phyloP scores from a whole-genome alignment of 2,888 invertebrate genomes.

The Petrolisthes manimaculis region DNA sequence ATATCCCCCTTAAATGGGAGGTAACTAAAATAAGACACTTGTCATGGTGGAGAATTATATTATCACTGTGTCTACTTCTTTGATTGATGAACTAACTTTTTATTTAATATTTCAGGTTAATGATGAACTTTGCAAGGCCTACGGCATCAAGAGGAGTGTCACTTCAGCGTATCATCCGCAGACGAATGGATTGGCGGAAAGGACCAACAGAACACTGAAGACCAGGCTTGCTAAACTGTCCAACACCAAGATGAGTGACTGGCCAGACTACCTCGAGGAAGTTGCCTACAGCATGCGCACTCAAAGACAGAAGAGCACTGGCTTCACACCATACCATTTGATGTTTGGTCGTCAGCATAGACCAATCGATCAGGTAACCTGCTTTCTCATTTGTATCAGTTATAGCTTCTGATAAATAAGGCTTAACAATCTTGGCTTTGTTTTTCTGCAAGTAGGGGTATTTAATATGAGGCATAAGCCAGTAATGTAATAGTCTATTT shows the following conservation, averaged over 20 bases:
- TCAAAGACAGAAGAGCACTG: no score
- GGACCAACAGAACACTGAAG: conserved; percentile 9
- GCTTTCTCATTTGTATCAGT: no score
- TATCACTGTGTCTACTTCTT: no score
- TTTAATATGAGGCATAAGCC: no score
- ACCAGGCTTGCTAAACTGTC: background rate
- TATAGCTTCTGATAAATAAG: no score
- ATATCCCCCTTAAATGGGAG: background rate
- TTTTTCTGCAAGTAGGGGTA: no score
- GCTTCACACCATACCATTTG: no score
- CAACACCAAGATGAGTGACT: background rate
- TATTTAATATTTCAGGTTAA: background rate
- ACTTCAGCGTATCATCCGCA: conserved; percentile 13
- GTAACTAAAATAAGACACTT: background rate
- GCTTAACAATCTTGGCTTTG: no score
- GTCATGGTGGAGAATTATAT: no score
- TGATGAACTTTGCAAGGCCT: background rate
- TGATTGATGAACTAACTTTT: background rate
- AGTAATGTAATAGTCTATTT: no score
- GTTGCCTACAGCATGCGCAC: conserved; percentile 4
- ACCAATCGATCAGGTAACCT: no score
- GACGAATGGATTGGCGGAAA: conserved; percentile 16
- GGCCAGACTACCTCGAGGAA: background rate
- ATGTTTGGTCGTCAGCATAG: no score
- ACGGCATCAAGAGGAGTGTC: conserved; percentile 2